These are phyloP conservation scores for Tricholaema leucomelas DNA, from an alignment of 2,113 vertebrate genomes.

Conservation along the genomic window DNA sequence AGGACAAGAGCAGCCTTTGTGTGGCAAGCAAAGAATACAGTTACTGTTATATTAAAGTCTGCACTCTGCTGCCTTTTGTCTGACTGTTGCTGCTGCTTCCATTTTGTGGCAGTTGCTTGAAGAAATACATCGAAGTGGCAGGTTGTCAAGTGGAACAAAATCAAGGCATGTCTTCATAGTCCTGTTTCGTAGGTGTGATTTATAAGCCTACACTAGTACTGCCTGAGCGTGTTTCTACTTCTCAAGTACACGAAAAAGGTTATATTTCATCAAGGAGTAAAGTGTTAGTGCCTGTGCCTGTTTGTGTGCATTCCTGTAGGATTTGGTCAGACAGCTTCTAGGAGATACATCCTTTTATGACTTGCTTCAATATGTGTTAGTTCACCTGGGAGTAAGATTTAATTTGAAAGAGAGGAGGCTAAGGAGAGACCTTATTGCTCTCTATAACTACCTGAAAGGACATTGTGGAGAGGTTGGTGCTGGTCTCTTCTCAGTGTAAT, in stretches of 20 bases:
- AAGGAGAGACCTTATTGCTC: no score
- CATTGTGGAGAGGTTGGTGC: no score
- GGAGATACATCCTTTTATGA: not conserved
- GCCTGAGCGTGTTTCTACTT: constrained; percentile 24
- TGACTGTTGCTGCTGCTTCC: constrained; percentile 2
- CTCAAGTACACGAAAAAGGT: not conserved
- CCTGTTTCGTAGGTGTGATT: constrained; percentile 1
- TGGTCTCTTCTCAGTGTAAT: no score
- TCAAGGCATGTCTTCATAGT: not conserved
- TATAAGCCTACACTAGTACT: constrained; percentile 7
- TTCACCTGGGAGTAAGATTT: not conserved
- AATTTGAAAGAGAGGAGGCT: no score
- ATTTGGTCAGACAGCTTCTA: not conserved
- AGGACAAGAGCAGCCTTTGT: not conserved
- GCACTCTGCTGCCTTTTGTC: not conserved
- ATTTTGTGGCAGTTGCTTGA: constrained; percentile 23
- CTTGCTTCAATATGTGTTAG: not conserved
- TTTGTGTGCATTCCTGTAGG: not conserved
- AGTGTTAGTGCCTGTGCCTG: not conserved
- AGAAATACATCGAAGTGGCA: constrained; percentile 18
- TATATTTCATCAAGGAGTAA: not conserved
- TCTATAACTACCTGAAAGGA: no score
- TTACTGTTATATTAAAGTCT: not conserved
- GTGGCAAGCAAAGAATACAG: not conserved
- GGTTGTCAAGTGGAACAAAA: constrained; percentile 38